Evolutionary conservation across 2,888 invertebrate genomes (phyloP).

Genomic region (Nomada fucata): DNA sequence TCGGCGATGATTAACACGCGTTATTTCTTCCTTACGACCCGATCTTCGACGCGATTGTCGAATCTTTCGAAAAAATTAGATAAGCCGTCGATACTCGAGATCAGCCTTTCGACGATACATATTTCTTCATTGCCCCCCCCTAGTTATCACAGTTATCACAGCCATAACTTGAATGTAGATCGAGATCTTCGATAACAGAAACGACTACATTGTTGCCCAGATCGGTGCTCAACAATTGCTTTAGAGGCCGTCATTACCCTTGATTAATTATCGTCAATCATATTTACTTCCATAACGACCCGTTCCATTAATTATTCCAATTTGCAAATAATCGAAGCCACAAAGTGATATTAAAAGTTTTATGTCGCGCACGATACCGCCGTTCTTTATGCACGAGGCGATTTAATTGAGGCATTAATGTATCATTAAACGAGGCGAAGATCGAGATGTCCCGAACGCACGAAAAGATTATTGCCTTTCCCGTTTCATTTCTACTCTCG

Average conservation of each 20-base stretch:
- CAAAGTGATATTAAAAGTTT: not conserved
- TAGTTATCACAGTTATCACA: conserved; percentile 2
- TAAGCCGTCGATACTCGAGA: not conserved
- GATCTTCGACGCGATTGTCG: conserved; percentile 16
- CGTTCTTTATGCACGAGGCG: no score
- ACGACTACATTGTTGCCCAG: not conserved
- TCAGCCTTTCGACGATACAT: not conserved
- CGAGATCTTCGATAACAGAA: not conserved
- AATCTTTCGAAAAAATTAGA: conserved; percentile 27
- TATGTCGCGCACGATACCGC: not conserved
- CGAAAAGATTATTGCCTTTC: no score
- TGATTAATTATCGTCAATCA: not conserved
- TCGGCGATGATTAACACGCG: not conserved
- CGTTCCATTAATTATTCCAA: no score
- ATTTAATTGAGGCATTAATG: no score
- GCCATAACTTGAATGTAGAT: not conserved
- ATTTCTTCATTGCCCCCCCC: no score
- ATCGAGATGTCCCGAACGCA: not conserved
- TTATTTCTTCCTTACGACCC: not conserved
- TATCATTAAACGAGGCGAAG: not conserved
- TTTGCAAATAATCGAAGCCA: not conserved
- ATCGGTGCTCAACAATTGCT: no score
- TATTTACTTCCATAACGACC: not conserved
- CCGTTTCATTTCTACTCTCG: no score
- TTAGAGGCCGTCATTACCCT: no score